Evolutionary conservation across 2,797 vertebrate species (phyloP), one percentile per base, ranked within the genome.

Genomic region (Decapterus maruadsi): DNA sequence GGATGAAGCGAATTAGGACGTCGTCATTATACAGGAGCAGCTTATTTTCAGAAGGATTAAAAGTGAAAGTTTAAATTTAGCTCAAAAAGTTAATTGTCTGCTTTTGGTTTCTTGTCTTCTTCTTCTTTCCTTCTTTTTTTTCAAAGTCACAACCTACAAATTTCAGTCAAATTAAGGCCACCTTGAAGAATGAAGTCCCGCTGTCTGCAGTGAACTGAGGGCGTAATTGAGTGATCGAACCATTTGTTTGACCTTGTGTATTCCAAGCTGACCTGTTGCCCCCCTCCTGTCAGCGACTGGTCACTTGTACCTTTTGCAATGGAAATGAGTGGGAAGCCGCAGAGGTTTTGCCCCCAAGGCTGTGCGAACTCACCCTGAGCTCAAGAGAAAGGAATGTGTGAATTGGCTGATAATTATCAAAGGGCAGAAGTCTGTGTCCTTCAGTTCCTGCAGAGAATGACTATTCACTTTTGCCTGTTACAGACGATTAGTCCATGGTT

Each of bases 321-420:
- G 80, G 71, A 85, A 90, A 90, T 85, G 56, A 83, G 81, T 20
- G n/a, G 73, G 83, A 84, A 86, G 75, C 53, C 59, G 75, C 14
- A 19, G 13, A 14, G 19, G 19, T 56, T 56, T 12, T 59, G 65
- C 38, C 82, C 68, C 73, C 70, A 46, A 83, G 78, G 86, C 74
- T 80, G 56, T 22, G 62, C 75, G 72, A 55, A 19, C 43, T 68
- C 71, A 45, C 59, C 42, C 45, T 75, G 80, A 80, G 73, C 80
- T 83, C 75, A 81, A 19, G 43, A 76, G 77, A 88, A 70, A 84
- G 81, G 87, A 91, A 92, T 90, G 83, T 88, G 70, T 87, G 77
- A 94, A 92, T 75, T 75, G 70, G 84, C 66, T 83, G 86, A 87
- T 87, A 84, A 89, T 86, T 86, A 86, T 90, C 76, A 84, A 64